Conservation (phyloP, 2,888 invertebrate species). For the Phymatocera aterrima region DNA sequence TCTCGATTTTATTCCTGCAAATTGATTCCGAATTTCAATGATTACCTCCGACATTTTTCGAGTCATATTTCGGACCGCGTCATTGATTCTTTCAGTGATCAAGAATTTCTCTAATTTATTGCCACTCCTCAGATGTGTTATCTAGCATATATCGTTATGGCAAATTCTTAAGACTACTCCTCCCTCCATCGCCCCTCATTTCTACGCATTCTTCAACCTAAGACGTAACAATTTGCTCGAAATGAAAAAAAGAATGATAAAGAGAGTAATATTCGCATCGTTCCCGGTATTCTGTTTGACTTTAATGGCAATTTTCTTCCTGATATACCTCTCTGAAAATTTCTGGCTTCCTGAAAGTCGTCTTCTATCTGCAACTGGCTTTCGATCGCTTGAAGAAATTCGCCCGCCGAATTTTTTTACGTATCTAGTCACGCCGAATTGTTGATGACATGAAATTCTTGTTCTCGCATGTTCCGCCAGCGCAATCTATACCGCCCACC, state of each 20-base stretch:
- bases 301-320: slow-evolving; percentile 9
- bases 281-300: slow-evolving; percentile 12
- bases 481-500: neutral
- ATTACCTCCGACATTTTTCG: neutral
- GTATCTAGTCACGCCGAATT: neutral
- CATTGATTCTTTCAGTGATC: too few relatives aligned
- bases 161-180: neutral
- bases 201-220: neutral
- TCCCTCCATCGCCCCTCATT: neutral
- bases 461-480: neutral
- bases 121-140: too few relatives aligned
- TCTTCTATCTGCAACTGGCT: neutral
- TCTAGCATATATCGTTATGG: too few relatives aligned
- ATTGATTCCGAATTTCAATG: neutral
- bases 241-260: neutral
- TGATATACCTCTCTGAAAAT: neutral
- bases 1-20: neutral
- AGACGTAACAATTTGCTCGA: neutral
- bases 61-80: neutral
- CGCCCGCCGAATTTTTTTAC: neutral
- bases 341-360: slow-evolving; percentile 1
- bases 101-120: too few relatives aligned
- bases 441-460: neutral
- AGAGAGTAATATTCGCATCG: slow-evolving; percentile 12
- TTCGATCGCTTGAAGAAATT: neutral